These are phyloP conservation scores for Cerastoderma edule DNA, from an alignment of 2,888 invertebrate species.

Conservation along the genomic window DNA sequence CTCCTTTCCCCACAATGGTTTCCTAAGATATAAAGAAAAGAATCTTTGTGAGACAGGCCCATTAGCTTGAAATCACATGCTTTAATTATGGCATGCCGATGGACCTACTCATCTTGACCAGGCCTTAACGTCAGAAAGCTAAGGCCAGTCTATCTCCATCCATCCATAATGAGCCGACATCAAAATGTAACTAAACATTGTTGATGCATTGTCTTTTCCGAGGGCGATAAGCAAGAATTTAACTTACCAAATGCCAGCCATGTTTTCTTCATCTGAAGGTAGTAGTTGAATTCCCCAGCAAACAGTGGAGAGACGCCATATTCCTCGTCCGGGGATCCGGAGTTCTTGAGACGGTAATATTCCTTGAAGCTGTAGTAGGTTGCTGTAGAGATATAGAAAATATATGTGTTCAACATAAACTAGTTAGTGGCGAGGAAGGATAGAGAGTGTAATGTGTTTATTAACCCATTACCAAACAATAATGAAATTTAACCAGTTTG, in stretches of 20 bases:
- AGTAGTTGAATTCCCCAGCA: constrained; percentile 76
- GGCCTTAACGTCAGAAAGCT: no score
- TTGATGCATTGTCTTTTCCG: no score
- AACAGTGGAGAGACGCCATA: constrained; percentile 71
- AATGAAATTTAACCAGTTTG: neutral
- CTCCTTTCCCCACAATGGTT: no score
- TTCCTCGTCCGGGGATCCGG: constrained; percentile 65
- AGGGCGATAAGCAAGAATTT: no score
- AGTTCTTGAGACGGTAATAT: constrained; percentile 84
- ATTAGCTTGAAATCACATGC: no score
- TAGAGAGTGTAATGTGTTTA: neutral
- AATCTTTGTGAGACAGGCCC: no score
- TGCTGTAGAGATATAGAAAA: constrained; percentile 68
- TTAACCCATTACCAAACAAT: neutral
- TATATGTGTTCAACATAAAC: neutral
- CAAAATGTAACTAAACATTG: no score
- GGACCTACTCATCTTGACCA: no score
- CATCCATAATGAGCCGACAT: no score
- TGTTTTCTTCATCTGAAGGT: constrained; percentile 73
- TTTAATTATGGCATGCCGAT: no score
- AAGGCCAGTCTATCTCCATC: no score
- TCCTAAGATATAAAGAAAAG: no score
- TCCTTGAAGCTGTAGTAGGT: constrained; percentile 87
- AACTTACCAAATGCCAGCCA: constrained; percentile 83
- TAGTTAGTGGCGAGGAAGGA: neutral